A percentile compares a stretch with the other conserved stretches of the same genome.
Conservation (phyloP, 2,113 vertebrate species). For the Zootoca vivipara region DNA sequence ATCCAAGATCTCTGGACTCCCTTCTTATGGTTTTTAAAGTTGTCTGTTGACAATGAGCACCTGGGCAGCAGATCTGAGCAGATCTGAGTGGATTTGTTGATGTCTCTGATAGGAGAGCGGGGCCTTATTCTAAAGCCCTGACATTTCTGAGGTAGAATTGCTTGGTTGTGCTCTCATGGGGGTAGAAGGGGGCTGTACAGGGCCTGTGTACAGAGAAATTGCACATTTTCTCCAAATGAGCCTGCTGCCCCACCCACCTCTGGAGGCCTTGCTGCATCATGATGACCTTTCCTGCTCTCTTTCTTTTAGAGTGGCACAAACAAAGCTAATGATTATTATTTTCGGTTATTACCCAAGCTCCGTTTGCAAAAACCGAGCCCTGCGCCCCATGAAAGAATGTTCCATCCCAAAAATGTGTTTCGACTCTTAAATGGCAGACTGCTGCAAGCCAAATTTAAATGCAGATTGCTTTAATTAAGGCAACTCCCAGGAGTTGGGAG, state of each 20-base stretch:
- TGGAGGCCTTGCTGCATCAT: fast-evolving
- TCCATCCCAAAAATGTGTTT: slow-evolving; percentile 4
- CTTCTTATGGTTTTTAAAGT: too few species aligned
- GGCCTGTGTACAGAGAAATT: slow-evolving; percentile 25
- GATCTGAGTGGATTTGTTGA: neutral
- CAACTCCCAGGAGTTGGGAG: neutral
- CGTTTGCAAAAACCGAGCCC: neutral
- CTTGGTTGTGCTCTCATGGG: neutral
- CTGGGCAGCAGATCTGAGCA: too few species aligned
- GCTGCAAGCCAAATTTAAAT: neutral
- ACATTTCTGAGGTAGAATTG: slow-evolving; percentile 2
- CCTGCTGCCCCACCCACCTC: neutral
- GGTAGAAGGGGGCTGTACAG: neutral
- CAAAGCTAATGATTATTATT: neutral
- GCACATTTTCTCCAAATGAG: slow-evolving; percentile 19
- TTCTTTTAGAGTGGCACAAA: neutral
- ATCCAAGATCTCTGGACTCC: neutral
- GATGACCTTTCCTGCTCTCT: neutral
- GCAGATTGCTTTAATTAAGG: neutral
- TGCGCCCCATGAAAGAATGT: neutral
- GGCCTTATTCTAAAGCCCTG: neutral
- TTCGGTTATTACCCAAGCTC: neutral
- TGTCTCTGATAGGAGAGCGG: neutral
- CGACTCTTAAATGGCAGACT: neutral
- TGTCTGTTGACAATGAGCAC: too few species aligned